These are phyloP conservation scores for Pleuronectes platessa DNA, from an alignment of 2,113 vertebrate genomes.

Conservation along the genomic window DNA sequence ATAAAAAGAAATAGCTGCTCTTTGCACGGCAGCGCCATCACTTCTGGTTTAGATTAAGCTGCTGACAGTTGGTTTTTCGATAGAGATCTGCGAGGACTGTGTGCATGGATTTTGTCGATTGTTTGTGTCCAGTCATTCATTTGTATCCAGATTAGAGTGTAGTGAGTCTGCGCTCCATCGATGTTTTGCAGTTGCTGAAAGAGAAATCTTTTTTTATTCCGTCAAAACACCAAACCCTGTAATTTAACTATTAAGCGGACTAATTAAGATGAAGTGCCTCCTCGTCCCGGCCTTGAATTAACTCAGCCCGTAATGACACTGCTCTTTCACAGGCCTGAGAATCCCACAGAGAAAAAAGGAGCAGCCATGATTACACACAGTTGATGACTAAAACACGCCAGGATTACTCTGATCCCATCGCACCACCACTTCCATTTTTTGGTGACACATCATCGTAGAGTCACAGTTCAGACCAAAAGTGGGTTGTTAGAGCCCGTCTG, in stretches of 20 bases:
- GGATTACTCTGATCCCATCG: slow-evolving; percentile 35
- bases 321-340: slow-evolving; percentile 50
- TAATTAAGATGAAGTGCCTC: slow-evolving; percentile 58
- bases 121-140: slow-evolving; percentile 23
- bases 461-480: slow-evolving; percentile 20
- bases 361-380: slow-evolving; percentile 64
- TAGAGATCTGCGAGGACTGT: slow-evolving; percentile 12
- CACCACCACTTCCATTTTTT: slow-evolving; percentile 18
- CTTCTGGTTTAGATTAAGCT: slow-evolving; percentile 47
- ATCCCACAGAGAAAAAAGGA: slow-evolving; percentile 55
- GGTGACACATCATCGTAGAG: slow-evolving; percentile 31
- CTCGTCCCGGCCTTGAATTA: slow-evolving; percentile 44
- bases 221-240: slow-evolving; percentile 57
- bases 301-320: slow-evolving; percentile 59
- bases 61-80: slow-evolving; percentile 40
- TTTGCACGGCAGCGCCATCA: slow-evolving; percentile 33
- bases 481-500: background rate
- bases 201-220: slow-evolving; percentile 37
- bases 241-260: slow-evolving; percentile 66
- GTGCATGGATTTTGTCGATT: slow-evolving; percentile 29
- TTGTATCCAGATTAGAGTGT: slow-evolving; percentile 29
- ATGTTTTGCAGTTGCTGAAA: slow-evolving; percentile 15
- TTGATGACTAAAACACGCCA: slow-evolving; percentile 58
- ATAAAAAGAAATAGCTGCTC: slow-evolving; percentile 30
- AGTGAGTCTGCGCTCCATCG: background rate